Evolutionary conservation across 2,888 invertebrate genomes (phyloP), one percentile per base, ranked within the genome.

Genomic region (Drosophila flavopinicola): DNA sequence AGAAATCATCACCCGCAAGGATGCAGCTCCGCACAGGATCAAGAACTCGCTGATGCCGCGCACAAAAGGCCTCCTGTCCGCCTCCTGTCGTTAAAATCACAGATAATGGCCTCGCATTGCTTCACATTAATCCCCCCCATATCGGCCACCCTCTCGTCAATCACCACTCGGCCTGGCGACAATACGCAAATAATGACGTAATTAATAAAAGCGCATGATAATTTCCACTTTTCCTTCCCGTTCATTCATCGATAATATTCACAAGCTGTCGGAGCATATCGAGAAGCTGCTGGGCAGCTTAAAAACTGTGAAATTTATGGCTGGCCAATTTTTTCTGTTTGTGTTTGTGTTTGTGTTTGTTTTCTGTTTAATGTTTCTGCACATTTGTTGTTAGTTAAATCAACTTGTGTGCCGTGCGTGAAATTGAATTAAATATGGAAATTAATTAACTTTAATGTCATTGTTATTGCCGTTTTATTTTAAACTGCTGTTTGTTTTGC

Each of bases 131-230:
- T 20, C 27, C 13, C 20, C 20, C 20, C 20, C 20, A 4, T 4
- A n/a, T n/a, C n/a, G n/a, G 2, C 20, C 4, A 20, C 20, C 20
- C 20, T 2, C 20, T 20, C 20, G 2, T 3, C 20, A n/a, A n/a
- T n/a, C n/a, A n/a, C 20, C 20, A 4, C 64, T 10, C 17, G n/a
- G 37, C 4, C 41, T 48, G 33, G 2, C 65, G 78, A 78, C 86
- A 77, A 77, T 84, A 69, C 68, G 70, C 71, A 74, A 84, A 80
- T 84, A 86, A 85, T 74, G 74, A 72, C 82, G 74, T 78, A 73
- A 84, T 86, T 80, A 84, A 85, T 84, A 72, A 69, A 53, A 57
- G 64, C 63, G 68, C 49, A 65, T 63, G 58, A 70, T 74, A 51
- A 72, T 73, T 61, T 61, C 24, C 17, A n/a, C 11, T 33, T 37